Conservation (phyloP, 2,888 invertebrate species). For the Hirtodrosophila alboralis region DNA sequence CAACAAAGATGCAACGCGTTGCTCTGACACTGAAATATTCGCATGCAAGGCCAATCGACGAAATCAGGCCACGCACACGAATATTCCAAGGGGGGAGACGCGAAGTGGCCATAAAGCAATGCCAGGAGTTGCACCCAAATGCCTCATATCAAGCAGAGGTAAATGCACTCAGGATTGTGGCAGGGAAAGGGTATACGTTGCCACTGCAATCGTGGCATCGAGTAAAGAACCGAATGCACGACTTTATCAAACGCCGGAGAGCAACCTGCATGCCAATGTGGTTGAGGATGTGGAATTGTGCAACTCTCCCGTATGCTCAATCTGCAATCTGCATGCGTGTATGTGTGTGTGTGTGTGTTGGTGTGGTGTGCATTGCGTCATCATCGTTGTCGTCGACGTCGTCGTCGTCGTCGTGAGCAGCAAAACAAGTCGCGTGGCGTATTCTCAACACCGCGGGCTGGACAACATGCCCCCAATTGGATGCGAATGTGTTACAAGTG, state of each 20-base stretch:
- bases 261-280: conserved; percentile 14
- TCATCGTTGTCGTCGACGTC: conserved; percentile 37
- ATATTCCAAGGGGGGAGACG: conserved; percentile 35
- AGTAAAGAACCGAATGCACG: conserved; percentile 63
- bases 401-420: conserved; percentile 41
- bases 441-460: conserved; percentile 42
- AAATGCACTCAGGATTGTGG: conserved; percentile 59
- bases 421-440: conserved; percentile 54
- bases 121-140: conserved; percentile 25
- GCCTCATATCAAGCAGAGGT: conserved; percentile 47
- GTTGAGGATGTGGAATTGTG: conserved; percentile 30
- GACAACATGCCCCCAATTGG: conserved; percentile 41
- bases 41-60: conserved; percentile 72
- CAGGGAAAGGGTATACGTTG: background rate
- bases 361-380: conserved; percentile 61
- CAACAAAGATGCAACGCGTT: conserved; percentile 55
- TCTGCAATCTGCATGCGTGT: conserved; percentile 13
- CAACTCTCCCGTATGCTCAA: conserved; percentile 36
- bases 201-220: conserved; percentile 50
- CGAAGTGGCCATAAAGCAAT: conserved; percentile 27
- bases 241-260: conserved; percentile 39
- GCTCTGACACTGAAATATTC: conserved; percentile 71
- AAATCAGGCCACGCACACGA: conserved; percentile 77
- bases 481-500: conserved; percentile 73
- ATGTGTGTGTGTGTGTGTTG: conserved; percentile 13